Conservation (phyloP, 2,797 vertebrate species). For the Alauda arvensis region DNA sequence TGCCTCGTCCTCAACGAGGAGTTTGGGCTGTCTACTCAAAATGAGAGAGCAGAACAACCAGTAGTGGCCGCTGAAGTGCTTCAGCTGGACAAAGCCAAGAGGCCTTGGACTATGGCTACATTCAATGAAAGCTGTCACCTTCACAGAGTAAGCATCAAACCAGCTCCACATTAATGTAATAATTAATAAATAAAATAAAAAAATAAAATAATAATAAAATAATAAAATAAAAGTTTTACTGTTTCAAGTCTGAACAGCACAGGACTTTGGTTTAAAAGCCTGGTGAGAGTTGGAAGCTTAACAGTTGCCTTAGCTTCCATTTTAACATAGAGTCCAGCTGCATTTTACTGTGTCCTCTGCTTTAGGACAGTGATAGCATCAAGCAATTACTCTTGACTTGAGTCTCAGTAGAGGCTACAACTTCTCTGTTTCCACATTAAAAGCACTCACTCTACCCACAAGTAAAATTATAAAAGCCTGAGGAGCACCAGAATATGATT, state of each 20-base stretch:
- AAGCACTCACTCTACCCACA: background rate
- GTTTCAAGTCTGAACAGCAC: background rate
- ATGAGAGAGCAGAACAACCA: background rate
- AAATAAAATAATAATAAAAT: too few relatives aligned
- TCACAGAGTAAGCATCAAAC: background rate
- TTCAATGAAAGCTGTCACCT: background rate
- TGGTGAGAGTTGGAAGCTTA: background rate
- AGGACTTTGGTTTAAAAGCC: background rate
- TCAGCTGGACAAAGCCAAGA: background rate
- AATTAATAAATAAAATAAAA: too few relatives aligned
- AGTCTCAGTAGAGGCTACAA: background rate
- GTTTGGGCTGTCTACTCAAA: background rate
- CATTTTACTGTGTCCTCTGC: background rate
- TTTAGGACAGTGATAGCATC: background rate
- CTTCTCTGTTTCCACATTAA: background rate
- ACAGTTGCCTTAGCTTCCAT: background rate
- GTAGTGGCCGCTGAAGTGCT: background rate
- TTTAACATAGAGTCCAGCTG: background rate
- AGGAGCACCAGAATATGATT: background rate
- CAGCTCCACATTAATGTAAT: background rate
- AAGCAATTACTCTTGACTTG: background rate
- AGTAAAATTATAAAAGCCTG: background rate
- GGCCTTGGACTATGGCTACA: background rate
- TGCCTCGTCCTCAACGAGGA: background rate
- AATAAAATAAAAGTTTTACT: too few relatives aligned